Percentiles rank a stretch among this genome's conserved stretches.
Conservation (phyloP, 2,888 invertebrate genomes). For the Sarcophaga subvicina region DNA sequence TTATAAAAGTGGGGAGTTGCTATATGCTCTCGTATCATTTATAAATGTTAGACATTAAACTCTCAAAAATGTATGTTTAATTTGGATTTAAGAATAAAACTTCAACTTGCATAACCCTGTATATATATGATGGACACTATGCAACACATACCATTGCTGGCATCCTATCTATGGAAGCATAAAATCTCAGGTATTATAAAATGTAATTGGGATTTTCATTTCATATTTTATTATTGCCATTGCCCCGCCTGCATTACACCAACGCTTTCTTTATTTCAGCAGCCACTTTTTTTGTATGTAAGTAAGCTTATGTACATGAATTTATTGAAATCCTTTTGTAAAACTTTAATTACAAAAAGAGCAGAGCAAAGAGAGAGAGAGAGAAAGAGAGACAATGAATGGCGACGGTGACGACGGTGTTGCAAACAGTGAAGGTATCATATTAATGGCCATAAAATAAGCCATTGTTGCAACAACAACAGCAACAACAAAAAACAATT, state of each 20-base stretch:
- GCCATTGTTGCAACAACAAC: conserved; percentile 27
- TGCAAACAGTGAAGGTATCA: conserved; percentile 43
- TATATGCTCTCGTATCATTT: too few relatives aligned
- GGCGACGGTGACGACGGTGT: too few relatives aligned
- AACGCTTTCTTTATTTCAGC: neutral
- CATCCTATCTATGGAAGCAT: conserved; percentile 35
- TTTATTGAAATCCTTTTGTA: conserved; percentile 68
- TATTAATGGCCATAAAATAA: conserved; percentile 63
- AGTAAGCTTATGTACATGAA: conserved; percentile 35
- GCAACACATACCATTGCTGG: neutral
- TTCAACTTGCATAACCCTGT: too few relatives aligned
- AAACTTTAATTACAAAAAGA: conserved; percentile 67
- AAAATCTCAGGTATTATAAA: conserved; percentile 64
- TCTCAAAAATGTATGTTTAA: too few relatives aligned
- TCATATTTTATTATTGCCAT: conserved; percentile 50
- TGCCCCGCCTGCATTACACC: neutral
- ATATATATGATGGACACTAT: neutral
- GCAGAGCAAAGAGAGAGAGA: neutral
- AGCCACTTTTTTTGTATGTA: neutral
- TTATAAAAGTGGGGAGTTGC: too few relatives aligned
- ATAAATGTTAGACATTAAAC: too few relatives aligned
- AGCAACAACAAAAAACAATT: neutral
- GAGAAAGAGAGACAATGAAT: too few relatives aligned
- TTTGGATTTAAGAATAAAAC: too few relatives aligned
- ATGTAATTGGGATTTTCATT: conserved; percentile 58